A percentile compares a stretch with the other conserved stretches of the same genome.
phyloP scores from a whole-genome alignment of 2,888 invertebrate species.

The Eupithecia centaureata region DNA sequence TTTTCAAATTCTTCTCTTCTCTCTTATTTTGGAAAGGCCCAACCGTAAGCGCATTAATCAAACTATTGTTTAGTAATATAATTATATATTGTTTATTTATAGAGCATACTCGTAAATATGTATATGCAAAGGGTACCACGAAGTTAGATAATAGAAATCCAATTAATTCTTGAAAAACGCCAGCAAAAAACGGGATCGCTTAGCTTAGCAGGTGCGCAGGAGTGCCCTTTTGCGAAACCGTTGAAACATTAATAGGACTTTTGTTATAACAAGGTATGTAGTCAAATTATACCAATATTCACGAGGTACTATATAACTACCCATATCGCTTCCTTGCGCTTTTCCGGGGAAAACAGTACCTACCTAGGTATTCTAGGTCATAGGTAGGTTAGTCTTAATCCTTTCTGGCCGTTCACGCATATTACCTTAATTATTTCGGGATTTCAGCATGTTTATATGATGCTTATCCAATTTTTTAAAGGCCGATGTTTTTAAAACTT shows the following conservation, averaged over 20 bases:
- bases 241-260: conserved; percentile 12
- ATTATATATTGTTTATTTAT: no score
- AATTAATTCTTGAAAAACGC: conserved; percentile 5
- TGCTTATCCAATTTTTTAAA: conserved; percentile 9
- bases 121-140: neutral
- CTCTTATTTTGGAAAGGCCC: no score
- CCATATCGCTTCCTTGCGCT: no score
- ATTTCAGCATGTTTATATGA: neutral
- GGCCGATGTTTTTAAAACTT: conserved; percentile 19
- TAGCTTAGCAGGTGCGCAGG: conserved; percentile 13
- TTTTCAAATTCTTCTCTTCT: no score
- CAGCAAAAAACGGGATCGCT: neutral
- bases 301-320: no score
- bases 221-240: conserved; percentile 21
- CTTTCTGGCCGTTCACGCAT: neutral
- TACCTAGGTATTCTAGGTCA: no score
- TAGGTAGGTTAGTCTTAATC: no score
- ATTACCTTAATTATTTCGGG: neutral
- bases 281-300: neutral
- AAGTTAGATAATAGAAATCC: neutral
- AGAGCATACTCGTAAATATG: no score
- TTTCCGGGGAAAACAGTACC: neutral
- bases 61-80: no score
- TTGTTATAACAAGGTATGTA: neutral
- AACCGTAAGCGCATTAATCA: no score